Evolutionary conservation across 2,888 invertebrate genomes (phyloP).

Genomic region (Pseudococcus longispinus): DNA sequence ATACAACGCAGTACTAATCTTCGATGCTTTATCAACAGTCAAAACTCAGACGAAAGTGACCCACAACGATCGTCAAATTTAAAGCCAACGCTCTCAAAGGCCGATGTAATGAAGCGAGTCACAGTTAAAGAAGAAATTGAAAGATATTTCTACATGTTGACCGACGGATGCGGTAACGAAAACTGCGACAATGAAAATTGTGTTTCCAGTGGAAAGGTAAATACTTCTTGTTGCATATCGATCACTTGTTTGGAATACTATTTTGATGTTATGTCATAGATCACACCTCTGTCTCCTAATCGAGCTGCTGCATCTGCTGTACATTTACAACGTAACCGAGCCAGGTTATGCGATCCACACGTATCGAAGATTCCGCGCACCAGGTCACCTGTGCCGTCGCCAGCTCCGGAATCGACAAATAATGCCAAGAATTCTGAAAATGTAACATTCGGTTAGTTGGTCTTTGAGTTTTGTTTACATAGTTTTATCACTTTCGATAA

Average conservation of each 20-base stretch:
- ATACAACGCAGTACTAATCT: not conserved
- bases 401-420: conserved; percentile 6
- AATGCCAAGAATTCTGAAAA: not conserved
- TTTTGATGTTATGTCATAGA: not conserved
- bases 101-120: conserved; percentile 64
- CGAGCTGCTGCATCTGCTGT: conserved; percentile 90
- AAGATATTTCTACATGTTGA: conserved; percentile 89
- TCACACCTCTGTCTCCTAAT: conserved; percentile 78
- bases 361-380: conserved; percentile 77
- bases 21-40: not conserved
- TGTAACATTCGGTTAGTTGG: not conserved
- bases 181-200: conserved; percentile 85
- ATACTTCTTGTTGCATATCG: conserved; percentile 53
- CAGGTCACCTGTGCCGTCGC: conserved; percentile 19
- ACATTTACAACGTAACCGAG: conserved; percentile 83
- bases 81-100: not conserved
- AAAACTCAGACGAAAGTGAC: not conserved
- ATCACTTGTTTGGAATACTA: not conserved
- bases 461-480: not conserved
- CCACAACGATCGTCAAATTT: not conserved
- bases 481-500: not conserved
- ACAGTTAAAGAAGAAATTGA: conserved; percentile 85
- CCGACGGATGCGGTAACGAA: conserved; percentile 91
- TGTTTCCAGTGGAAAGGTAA: conserved; percentile 87
- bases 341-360: conserved; percentile 77